Base-by-base conservation (phyloP, 2,113 vertebrate species). In the Rostratula benghalensis region DNA sequence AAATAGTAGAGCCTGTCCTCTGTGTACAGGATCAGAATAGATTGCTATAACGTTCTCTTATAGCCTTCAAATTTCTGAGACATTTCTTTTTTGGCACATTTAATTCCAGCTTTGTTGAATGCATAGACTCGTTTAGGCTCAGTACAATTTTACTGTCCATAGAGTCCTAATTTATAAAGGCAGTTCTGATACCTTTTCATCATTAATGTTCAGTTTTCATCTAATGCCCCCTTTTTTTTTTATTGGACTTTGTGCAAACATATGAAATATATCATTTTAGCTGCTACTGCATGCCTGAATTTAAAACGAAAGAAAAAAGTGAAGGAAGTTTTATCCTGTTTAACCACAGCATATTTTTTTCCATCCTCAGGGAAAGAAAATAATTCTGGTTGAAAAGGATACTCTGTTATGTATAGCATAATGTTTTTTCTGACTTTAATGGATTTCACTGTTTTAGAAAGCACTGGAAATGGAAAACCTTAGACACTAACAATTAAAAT, bases 381-480 rank as follows among this genome's bases (percentile, higher is more conserved):
- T 74, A 89, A 95, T 90, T 93, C 50, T 89, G 56, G 43, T 93
- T 97, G 94, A 97, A 97, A 97, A 96, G 73, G 37, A 92, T 96
- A 96, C 89, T 95, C 87, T 97, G 59, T 94, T 97, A 82, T 77
- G 37, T 96, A 69, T 96, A 94, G 78, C 75, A 97, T 98, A 97
- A 96, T 87, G 85, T 97, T 97, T 97, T 95, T 89, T 97, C 83
- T 97, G 71, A 94, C 71, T 94, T 95, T 85, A 95, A 50, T 79
- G 45, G 33, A 64, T 91, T 97, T 94, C 63, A 57, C 91, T 97
- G 41, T 95, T 98, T 95, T 94, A 95, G 88, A 97, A 97, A 96
- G 53, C 39, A 69, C 19, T 96, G 91, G 64, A 94, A 95, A 67
- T 87, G 83, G 95, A 97, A 98, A 98, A 94, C 86, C 82, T 89